Evolutionary conservation across 2,888 invertebrate species (phyloP).

Genomic region (Dicycla oo): DNA sequence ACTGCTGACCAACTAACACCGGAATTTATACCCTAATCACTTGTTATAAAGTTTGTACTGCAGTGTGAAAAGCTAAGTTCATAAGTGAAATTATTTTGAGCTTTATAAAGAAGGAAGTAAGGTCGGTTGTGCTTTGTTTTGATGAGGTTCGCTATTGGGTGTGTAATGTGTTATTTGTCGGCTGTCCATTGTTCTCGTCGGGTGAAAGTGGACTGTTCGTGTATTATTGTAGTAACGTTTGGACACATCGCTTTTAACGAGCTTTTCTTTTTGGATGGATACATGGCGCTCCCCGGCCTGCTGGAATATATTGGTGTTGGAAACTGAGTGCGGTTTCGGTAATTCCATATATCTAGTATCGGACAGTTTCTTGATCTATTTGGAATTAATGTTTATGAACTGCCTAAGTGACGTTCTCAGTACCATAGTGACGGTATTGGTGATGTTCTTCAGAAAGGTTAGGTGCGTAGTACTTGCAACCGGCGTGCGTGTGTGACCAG

Average conservation of each 20-base stretch:
- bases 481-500: too few relatives aligned
- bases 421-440: too few relatives aligned
- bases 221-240: slow-evolving; percentile 54
- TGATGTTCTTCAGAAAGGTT: too few relatives aligned
- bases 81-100: slow-evolving; percentile 40
- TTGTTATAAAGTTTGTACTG: slow-evolving; percentile 56
- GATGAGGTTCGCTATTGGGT: slow-evolving; percentile 64
- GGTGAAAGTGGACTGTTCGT: slow-evolving; percentile 47
- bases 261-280: slow-evolving; percentile 34
- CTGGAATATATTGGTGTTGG: background rate
- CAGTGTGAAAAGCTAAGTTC: slow-evolving; percentile 7
- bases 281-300: background rate
- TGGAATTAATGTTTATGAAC: background rate
- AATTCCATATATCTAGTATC: background rate
- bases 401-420: too few relatives aligned
- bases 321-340: background rate
- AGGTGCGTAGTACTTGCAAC: too few relatives aligned
- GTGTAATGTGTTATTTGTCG: slow-evolving; percentile 66
- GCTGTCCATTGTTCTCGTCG: slow-evolving; percentile 55
- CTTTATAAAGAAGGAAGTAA: slow-evolving; percentile 54
- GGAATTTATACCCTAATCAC: slow-evolving; percentile 57
- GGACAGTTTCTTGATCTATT: background rate
- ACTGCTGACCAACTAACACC: slow-evolving; percentile 50
- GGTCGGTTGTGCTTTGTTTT: slow-evolving; percentile 68
- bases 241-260: slow-evolving; percentile 48